A percentile compares a stretch with the other conserved stretches of the same genome.
Conservation (phyloP, 2,797 vertebrate genomes). For the Halcyon chelicuti region DNA sequence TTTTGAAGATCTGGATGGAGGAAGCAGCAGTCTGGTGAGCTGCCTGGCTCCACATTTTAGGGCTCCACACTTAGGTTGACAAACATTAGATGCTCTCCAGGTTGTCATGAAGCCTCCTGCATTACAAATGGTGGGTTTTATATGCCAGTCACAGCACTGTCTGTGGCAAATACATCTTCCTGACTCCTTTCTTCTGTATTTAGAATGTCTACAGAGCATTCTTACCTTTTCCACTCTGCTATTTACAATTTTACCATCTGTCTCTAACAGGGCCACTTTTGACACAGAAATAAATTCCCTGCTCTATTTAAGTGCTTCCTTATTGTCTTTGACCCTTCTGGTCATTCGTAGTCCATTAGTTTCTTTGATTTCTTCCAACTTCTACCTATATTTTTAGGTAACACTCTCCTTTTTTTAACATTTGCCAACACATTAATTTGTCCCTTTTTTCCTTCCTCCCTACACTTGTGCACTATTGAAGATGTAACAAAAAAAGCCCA, state of each 20-base stretch:
- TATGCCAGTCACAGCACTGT: neutral
- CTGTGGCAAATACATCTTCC: neutral
- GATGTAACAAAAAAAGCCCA: neutral
- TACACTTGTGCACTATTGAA: neutral
- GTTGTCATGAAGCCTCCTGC: neutral
- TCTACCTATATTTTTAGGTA: neutral
- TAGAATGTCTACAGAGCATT: neutral
- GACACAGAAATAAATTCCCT: conserved; percentile 6
- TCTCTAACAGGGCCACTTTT: neutral
- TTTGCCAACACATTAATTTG: neutral
- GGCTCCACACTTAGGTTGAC: fast-evolving
- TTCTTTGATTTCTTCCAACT: neutral
- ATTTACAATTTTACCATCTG: neutral
- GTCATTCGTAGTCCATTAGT: conserved; percentile 6
- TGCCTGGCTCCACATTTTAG: neutral
- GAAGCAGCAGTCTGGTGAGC: neutral
- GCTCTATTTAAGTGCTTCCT: conserved; percentile 34
- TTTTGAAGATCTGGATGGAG: neutral
- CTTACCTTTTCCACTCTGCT: neutral
- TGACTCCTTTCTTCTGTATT: neutral
- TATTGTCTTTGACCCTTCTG: conserved; percentile 9
- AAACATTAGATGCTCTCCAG: neutral
- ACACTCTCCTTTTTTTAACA: neutral
- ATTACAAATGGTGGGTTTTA: fast-evolving
- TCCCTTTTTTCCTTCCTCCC: neutral